Base-by-base conservation (phyloP, 2,797 vertebrate species). In the Rhynchotus rufescens region DNA sequence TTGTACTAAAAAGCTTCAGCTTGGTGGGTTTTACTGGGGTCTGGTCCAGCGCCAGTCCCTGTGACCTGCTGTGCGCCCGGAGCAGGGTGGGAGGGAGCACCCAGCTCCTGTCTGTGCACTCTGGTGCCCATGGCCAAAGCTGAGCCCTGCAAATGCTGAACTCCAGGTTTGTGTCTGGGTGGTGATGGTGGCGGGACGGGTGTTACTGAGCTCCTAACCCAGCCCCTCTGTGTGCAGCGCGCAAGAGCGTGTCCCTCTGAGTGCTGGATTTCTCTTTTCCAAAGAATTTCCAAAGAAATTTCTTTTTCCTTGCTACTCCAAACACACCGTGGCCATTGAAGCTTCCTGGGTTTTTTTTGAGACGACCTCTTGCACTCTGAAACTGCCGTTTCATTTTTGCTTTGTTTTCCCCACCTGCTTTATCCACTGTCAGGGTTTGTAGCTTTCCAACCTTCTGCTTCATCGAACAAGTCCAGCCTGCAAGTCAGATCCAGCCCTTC, bases 81-180 rank as follows among this genome's bases (percentile, higher is more conserved):
- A 93, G 62, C 2, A 0, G 51, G 66, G 64, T 64, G 65, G 40
- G 78, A 68, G 82, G 65, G 28, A 82, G 49, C 81, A 59, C 42
- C 6, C 45, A 61, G 92, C 85, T 92, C 93, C 91, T 86, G 75
- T 92, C 84, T 40, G 40, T 12, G 40, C 40, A 40, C 40, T 40
- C 40, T 40, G 40, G 40, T 40, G 40, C 40, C 40, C 40, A 14
- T 40, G 40, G 12, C 12, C 83, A 76, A 91, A 86, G 82, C 84
- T 72, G 90, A 89, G 80, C 80, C 80, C 38, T 90, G 59, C 86
- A 76, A 86, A 73, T 85, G 79, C 66, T 77, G 69, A 84, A 86
- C 72, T 83, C 88, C 89, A 86, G 89, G 71, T 94, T 74, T 89
- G 3, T 85, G 57, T 88, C 89, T 85, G 12, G 64, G 84, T 76